These are phyloP conservation scores for Phylloscopus collybita DNA, from an alignment of 2,797 vertebrate genomes.

Conservation along the genomic window DNA sequence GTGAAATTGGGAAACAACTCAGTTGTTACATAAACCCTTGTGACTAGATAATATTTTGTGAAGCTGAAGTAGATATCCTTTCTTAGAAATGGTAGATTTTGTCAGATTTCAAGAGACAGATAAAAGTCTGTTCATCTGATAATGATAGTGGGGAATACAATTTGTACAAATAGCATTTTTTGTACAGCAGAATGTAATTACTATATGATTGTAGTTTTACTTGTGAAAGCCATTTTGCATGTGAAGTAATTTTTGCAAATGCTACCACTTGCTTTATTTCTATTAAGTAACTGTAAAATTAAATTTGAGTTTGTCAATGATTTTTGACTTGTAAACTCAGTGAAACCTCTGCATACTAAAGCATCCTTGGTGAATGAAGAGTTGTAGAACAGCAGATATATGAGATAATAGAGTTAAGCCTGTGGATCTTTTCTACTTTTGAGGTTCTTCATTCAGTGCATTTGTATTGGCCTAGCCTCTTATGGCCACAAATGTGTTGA, in stretches of 20 bases:
- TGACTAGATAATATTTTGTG: background rate
- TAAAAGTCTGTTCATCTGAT: background rate
- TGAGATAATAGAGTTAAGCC: background rate
- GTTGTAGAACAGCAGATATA: background rate
- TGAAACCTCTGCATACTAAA: background rate
- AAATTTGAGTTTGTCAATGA: background rate
- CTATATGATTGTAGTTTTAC: background rate
- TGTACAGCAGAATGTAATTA: background rate
- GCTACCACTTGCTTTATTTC: background rate
- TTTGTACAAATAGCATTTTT: background rate
- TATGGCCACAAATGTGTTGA: background rate
- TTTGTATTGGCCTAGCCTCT: background rate
- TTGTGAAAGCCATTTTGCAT: background rate
- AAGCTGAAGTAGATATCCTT: background rate
- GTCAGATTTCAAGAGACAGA: background rate
- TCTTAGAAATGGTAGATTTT: background rate
- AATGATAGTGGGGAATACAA: background rate
- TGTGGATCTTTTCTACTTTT: background rate
- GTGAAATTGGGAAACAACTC: background rate
- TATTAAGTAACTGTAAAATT: background rate
- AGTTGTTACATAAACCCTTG: background rate
- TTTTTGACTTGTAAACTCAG: background rate
- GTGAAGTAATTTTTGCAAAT: background rate
- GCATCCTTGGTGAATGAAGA: background rate
- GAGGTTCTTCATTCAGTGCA: background rate